These are phyloP conservation scores for Sphaerophoria rueppellii DNA, from an alignment of 2,888 invertebrate species.

Conservation along the genomic window DNA sequence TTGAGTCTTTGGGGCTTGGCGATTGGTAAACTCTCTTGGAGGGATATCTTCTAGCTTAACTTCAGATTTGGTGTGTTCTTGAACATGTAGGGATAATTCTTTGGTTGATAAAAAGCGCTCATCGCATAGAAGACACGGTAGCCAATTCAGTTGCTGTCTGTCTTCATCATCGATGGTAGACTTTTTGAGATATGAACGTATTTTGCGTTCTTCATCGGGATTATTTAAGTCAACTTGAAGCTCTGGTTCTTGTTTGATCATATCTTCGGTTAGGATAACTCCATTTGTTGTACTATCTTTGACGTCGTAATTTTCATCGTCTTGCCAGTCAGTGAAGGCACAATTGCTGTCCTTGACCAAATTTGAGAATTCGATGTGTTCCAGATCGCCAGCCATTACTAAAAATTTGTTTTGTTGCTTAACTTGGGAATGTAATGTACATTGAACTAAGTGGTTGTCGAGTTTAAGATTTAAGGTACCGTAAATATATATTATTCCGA, in stretches of 20 bases:
- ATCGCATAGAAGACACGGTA: conserved; percentile 60
- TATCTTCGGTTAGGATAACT: conserved; percentile 57
- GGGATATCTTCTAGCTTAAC: conserved; percentile 34
- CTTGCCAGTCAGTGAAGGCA: conserved; percentile 64
- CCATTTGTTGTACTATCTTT: conserved; percentile 15
- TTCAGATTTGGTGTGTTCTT: conserved; percentile 45
- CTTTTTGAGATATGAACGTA: conserved; percentile 55
- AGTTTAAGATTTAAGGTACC: too few relatives aligned
- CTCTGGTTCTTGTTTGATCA: conserved; percentile 68
- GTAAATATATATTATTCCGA: too few relatives aligned
- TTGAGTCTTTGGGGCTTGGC: conserved; percentile 60
- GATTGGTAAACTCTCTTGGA: conserved; percentile 55
- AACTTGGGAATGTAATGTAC: conserved; percentile 53
- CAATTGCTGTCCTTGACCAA: conserved; percentile 69
- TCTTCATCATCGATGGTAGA: conserved; percentile 46
- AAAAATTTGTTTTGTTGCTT: conserved; percentile 11
- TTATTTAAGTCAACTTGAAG: conserved; percentile 50
- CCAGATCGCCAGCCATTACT: conserved; percentile 64
- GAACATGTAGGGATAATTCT: conserved; percentile 61
- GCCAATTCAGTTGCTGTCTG: conserved; percentile 56
- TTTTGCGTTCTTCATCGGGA: conserved; percentile 55
- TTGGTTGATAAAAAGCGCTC: conserved; percentile 64
- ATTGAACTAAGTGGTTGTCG: background rate
- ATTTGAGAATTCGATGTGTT: conserved; percentile 68
- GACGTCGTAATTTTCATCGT: conserved; percentile 42